A percentile compares a stretch with the other conserved stretches of the same genome.
Evolutionary conservation across 2,797 vertebrate species (phyloP).

Genomic region (Spinus olivaceus): DNA sequence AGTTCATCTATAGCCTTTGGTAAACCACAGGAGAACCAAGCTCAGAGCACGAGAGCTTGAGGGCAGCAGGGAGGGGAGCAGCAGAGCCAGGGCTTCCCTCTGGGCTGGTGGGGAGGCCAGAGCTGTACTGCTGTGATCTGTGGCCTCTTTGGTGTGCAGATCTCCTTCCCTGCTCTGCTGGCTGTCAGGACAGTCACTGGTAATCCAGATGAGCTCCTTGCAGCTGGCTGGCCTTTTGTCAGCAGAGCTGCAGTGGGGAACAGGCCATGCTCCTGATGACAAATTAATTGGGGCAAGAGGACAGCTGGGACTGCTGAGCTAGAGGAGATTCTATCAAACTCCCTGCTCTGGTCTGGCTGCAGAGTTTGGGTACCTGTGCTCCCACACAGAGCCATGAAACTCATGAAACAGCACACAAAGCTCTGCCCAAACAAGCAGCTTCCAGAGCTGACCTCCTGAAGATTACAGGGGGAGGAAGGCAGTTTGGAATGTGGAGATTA

Average conservation of each 20-base stretch:
- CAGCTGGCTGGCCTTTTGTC: not conserved
- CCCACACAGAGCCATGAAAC: not conserved
- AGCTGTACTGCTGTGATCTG: not conserved
- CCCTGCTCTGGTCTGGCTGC: not conserved
- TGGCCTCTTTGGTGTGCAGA: not conserved
- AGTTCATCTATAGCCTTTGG: slow-evolving; percentile 33
- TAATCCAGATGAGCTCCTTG: not conserved
- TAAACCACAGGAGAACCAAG: slow-evolving; percentile 4
- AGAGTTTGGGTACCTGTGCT: not conserved
- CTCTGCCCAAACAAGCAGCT: not conserved
- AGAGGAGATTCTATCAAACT: not conserved
- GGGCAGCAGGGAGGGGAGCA: not conserved
- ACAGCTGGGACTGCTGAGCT: not conserved
- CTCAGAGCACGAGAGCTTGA: not conserved
- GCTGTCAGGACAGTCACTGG: not conserved
- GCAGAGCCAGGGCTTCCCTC: not conserved
- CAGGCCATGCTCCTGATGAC: not conserved
- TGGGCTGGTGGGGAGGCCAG: not conserved
- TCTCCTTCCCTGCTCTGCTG: not conserved
- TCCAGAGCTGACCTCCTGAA: not conserved
- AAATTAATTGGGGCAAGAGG: not conserved
- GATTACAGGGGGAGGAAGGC: not conserved
- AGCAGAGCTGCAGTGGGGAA: not conserved
- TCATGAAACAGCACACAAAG: not conserved
- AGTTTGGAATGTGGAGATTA: slow-evolving; percentile 21